Evolutionary conservation across 2,113 vertebrate species (phyloP).

Genomic region (Emydocephalus ijimae): DNA sequence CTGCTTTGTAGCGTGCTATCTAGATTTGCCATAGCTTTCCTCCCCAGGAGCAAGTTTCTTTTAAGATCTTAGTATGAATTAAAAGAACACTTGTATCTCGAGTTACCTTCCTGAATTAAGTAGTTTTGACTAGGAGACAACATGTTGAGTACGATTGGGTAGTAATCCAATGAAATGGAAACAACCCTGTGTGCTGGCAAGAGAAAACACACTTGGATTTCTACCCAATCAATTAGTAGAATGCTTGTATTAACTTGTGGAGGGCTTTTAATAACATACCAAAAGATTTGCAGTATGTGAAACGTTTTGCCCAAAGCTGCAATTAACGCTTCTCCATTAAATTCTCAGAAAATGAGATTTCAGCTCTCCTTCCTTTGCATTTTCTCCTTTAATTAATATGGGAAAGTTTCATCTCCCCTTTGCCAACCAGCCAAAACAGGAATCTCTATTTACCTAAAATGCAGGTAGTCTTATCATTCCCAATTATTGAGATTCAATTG

Average conservation of each 20-base stretch:
- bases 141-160: slow-evolving; percentile 51
- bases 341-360: slow-evolving; percentile 33
- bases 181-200: slow-evolving; percentile 46
- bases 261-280: slow-evolving; percentile 26
- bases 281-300: slow-evolving; percentile 28
- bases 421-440: neutral
- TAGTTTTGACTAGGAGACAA: slow-evolving; percentile 44
- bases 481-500: neutral
- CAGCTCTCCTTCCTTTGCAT: neutral
- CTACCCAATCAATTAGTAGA: slow-evolving; percentile 26
- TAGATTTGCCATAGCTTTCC: no score
- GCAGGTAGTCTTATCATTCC: neutral
- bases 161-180: slow-evolving; percentile 48
- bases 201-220: slow-evolving; percentile 45
- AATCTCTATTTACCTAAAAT: neutral
- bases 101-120: neutral
- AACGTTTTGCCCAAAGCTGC: slow-evolving; percentile 16
- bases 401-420: neutral
- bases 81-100: neutral
- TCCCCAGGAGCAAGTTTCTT: no score
- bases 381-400: slow-evolving; percentile 28
- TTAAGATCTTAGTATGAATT: neutral
- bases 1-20: no score
- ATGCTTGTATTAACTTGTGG: slow-evolving; percentile 8
- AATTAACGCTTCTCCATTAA: slow-evolving; percentile 17